Conservation (phyloP, 2,888 invertebrate species). For the Sthenelais limicola region DNA sequence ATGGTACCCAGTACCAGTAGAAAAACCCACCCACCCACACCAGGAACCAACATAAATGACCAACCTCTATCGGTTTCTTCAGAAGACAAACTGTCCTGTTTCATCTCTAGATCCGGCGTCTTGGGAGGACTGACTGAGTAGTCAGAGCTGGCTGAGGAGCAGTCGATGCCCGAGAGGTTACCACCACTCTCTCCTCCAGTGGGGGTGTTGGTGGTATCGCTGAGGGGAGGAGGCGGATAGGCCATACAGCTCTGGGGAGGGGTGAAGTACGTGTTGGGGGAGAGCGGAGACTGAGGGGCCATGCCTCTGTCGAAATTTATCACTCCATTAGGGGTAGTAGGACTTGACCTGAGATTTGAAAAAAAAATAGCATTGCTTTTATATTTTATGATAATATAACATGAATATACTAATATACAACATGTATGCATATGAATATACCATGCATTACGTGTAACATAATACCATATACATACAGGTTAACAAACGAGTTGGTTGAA, state of each 20-base stretch:
- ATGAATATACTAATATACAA: no score
- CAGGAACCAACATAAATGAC: background rate
- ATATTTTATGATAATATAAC: no score
- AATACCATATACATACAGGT: no score
- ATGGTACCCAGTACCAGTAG: no score
- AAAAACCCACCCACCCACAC: no score
- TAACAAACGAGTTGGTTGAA: no score
- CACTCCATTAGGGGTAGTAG: slow-evolving; percentile 7
- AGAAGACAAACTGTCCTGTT: slow-evolving; percentile 4
- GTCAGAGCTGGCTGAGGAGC: slow-evolving; percentile 23
- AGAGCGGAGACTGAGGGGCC: background rate
- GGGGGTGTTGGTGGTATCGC: background rate
- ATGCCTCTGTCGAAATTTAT: background rate
- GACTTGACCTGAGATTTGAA: background rate
- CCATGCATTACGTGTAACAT: no score
- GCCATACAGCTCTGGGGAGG: slow-evolving; percentile 5
- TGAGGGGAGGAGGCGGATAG: background rate
- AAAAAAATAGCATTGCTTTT: background rate
- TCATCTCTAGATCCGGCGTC: slow-evolving; percentile 12
- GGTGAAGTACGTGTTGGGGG: background rate
- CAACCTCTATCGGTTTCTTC: slow-evolving; percentile 26
- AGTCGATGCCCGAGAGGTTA: slow-evolving; percentile 14
- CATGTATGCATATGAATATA: no score
- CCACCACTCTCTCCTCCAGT: background rate
- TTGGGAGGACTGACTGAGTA: slow-evolving; percentile 31